Conservation (phyloP, 2,113 vertebrate species). For the Elaphurus davidianus region DNA sequence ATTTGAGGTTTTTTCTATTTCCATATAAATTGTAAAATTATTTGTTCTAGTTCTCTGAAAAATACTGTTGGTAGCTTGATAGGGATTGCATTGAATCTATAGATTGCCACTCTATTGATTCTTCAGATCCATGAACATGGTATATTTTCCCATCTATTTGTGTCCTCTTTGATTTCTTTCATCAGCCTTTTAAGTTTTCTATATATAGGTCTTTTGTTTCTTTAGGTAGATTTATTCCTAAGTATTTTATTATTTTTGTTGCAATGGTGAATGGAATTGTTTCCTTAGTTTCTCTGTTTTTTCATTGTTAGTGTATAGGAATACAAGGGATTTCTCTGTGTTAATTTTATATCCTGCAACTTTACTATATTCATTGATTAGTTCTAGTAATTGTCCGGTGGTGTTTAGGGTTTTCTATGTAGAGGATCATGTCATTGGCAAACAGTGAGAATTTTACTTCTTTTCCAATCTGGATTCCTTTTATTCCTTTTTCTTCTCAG, state of each 20-base stretch:
- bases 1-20: background rate
- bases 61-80: background rate
- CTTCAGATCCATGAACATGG: background rate
- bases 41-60: background rate
- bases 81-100: background rate
- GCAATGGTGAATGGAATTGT: background rate
- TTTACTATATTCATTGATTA: background rate
- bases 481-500: background rate
- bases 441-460: background rate
- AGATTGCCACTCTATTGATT: background rate
- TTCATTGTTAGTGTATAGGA: background rate
- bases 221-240: background rate
- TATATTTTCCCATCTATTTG: background rate
- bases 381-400: background rate
- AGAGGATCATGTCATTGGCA: background rate
- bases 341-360: background rate
- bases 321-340: background rate
- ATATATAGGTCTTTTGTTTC: background rate
- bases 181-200: background rate
- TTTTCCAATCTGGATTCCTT: background rate
- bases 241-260: background rate
- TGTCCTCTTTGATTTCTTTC: background rate
- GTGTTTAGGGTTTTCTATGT: background rate
- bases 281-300: background rate
- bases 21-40: background rate